A percentile compares a stretch with the other conserved stretches of the same genome.
Conservation (phyloP, 2,888 invertebrate genomes). For the Apamea sordens region DNA sequence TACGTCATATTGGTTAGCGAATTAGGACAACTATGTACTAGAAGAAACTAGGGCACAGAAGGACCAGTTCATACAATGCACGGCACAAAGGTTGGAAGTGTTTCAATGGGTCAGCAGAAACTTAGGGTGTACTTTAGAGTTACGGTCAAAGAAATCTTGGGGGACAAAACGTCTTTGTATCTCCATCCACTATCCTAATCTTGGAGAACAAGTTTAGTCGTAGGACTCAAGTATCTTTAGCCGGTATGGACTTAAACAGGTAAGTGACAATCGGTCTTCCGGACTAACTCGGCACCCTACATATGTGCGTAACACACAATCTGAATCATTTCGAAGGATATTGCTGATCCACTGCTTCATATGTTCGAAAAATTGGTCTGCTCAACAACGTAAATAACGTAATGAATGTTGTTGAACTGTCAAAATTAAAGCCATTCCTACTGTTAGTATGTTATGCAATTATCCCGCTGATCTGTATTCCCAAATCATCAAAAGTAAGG, state of each 20-base stretch:
- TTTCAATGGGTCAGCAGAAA: not conserved
- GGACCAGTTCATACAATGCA: conserved; percentile 43
- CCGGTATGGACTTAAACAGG: too few relatives aligned
- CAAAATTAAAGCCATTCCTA: too few relatives aligned
- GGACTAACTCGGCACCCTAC: not conserved
- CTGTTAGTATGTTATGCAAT: too few relatives aligned
- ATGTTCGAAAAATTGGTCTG: too few relatives aligned
- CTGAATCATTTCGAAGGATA: too few relatives aligned
- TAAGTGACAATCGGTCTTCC: not conserved
- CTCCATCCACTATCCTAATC: not conserved
- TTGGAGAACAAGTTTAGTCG: not conserved
- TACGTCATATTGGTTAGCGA: conserved; percentile 69
- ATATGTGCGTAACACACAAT: too few relatives aligned
- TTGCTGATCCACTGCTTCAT: too few relatives aligned
- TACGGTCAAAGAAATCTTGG: not conserved
- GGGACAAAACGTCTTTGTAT: not conserved
- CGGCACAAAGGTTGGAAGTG: conserved; percentile 1
- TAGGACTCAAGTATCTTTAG: not conserved
- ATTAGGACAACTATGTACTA: conserved; percentile 68
- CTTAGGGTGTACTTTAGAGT: not conserved
- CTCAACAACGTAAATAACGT: too few relatives aligned
- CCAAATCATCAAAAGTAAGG: not conserved
- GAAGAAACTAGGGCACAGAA: conserved; percentile 46
- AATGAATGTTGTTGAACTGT: too few relatives aligned
- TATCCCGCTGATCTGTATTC: too few relatives aligned